Evolutionary conservation across 2,888 invertebrate species (phyloP).

Genomic region (Drosophila atroscutellata): DNA sequence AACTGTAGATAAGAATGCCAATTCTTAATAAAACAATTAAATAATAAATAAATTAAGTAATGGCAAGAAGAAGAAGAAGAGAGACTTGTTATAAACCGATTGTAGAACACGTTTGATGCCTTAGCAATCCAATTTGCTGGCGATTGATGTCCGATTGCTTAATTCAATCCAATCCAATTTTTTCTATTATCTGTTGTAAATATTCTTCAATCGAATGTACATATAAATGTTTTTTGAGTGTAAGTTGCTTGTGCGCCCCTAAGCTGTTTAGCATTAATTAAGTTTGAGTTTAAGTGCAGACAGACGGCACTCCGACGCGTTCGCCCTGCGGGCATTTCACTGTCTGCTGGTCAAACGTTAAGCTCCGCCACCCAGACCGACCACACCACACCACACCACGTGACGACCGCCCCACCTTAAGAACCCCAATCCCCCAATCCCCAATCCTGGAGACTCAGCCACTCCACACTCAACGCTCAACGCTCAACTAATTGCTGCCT

Average conservation of each 20-base stretch:
- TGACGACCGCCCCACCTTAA: slow-evolving; percentile 1
- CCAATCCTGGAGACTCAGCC: slow-evolving; percentile 3
- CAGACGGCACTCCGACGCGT: slow-evolving; percentile 40
- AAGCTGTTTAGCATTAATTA: slow-evolving; percentile 81
- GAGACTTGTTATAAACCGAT: neutral
- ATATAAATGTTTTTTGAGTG: slow-evolving; percentile 4
- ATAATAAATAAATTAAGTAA: neutral
- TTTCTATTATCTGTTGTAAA: slow-evolving; percentile 4
- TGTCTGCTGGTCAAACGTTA: slow-evolving; percentile 76
- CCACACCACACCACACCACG: neutral
- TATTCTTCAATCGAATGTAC: slow-evolving; percentile 1
- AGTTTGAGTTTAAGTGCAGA: slow-evolving; percentile 66
- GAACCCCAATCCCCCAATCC: slow-evolving; percentile 24
- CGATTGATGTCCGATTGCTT: neutral
- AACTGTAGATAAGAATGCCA: neutral
- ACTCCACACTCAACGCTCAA: slow-evolving; percentile 12
- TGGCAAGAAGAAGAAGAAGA: too few species aligned
- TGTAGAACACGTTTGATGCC: neutral
- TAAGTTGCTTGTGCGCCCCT: slow-evolving; percentile 27
- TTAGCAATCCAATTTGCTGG: neutral
- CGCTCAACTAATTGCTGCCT: slow-evolving; percentile 66
- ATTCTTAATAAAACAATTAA: neutral
- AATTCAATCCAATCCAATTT: slow-evolving; percentile 1
- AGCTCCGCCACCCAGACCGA: slow-evolving; percentile 45
- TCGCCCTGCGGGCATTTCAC: slow-evolving; percentile 58